A percentile compares a stretch with the other conserved stretches of the same genome.
phyloP scores from a whole-genome alignment of 2,797 vertebrate species.

The Lycodopsis pacificus region DNA sequence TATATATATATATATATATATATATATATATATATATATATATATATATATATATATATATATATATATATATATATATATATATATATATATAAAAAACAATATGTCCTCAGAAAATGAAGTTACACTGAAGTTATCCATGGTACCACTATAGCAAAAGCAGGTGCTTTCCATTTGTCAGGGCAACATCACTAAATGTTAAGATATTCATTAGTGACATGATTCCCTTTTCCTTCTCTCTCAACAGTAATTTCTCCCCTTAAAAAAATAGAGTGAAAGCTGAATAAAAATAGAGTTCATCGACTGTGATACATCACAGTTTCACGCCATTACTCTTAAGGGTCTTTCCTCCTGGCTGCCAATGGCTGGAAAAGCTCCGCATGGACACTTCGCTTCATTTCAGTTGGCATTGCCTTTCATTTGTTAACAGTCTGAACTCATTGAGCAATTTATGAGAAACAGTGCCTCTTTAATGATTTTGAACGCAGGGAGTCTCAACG shows the following conservation, averaged over 20 bases:
- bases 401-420: conserved; percentile 33
- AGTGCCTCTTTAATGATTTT: conserved; percentile 14
- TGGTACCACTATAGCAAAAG: conserved; percentile 40
- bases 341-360: conserved; percentile 18
- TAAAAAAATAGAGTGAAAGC: not conserved
- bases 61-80: too few relatives aligned
- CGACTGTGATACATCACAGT: not conserved
- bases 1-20: too few relatives aligned
- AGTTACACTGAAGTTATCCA: conserved; percentile 47
- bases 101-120: conserved; percentile 36
- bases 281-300: not conserved
- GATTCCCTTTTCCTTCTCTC: not conserved
- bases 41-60: not conserved
- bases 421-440: conserved; percentile 36
- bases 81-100: conserved; percentile 16
- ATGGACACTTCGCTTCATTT: conserved; percentile 15
- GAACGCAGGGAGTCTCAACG: not conserved
- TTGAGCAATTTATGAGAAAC: conserved; percentile 41
- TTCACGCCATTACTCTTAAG: conserved; percentile 6
- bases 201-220: conserved; percentile 1
- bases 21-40: too few relatives aligned
- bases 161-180: conserved; percentile 32
- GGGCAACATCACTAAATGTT: conserved; percentile 7
- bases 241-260: not conserved
- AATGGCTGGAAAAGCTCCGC: conserved; percentile 20